Evolutionary conservation across 1,140 invertebrate species (phyloP).

Genomic region (Bombus picipes): DNA sequence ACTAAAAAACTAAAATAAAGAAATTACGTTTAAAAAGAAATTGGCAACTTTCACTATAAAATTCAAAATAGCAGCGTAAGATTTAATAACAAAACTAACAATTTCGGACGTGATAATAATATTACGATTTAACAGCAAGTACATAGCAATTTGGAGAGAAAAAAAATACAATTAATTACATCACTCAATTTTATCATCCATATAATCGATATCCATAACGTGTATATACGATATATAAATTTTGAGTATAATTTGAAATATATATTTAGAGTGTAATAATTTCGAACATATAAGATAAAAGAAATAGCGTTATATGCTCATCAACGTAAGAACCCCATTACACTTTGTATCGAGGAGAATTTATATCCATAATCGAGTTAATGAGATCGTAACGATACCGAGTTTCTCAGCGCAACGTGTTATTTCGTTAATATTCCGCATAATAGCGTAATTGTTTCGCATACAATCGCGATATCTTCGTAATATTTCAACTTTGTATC

Average conservation of each 20-base stretch:
- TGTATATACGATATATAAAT: neutral
- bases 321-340: neutral
- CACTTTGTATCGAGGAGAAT: neutral
- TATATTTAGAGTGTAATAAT: neutral
- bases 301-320: neutral
- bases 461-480: neutral
- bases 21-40: too few relatives aligned
- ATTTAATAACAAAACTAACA: too few relatives aligned
- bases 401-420: neutral
- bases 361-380: conserved; percentile 8
- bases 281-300: neutral
- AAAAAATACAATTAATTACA: neutral
- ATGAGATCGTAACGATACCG: neutral
- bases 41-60: too few relatives aligned
- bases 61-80: neutral
- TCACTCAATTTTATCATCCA: neutral
- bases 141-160: neutral
- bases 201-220: neutral
- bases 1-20: too few relatives aligned
- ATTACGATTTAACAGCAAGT: neutral
- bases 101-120: neutral
- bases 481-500: conserved; percentile 29
- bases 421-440: conserved; percentile 12
- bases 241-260: neutral
- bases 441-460: neutral